phyloP scores from a whole-genome alignment of 1,140 invertebrate species.

The Pachypeltis micranthus region DNA sequence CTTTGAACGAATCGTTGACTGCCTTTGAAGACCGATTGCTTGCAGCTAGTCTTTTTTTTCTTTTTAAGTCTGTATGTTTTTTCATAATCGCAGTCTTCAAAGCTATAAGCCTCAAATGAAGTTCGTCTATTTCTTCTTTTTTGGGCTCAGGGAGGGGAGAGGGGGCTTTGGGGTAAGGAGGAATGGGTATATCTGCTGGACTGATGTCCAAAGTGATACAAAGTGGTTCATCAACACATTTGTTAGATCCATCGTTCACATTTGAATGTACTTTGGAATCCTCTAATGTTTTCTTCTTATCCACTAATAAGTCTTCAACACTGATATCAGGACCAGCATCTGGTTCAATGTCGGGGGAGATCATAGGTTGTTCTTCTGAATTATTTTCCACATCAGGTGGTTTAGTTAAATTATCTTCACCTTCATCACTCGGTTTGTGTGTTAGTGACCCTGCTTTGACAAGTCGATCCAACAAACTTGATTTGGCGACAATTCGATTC shows the following conservation, averaged over 20 bases:
- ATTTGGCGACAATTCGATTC: not conserved
- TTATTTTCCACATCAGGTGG: not conserved
- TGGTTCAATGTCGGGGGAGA: too few species aligned
- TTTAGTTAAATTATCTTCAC: too few species aligned
- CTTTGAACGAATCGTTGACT: not conserved
- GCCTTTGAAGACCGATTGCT: not conserved
- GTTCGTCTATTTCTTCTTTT: slow-evolving; percentile 14
- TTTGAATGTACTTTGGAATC: too few species aligned
- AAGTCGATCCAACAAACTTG: slow-evolving; percentile 15
- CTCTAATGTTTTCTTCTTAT: not conserved
- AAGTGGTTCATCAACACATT: too few species aligned
- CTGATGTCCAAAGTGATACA: too few species aligned
- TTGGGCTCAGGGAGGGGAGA: not conserved
- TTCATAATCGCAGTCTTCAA: slow-evolving; percentile 18
- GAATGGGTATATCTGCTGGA: not conserved
- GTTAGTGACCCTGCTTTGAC: slow-evolving; percentile 8
- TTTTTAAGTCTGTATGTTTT: not conserved
- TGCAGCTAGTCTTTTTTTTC: slow-evolving; percentile 12
- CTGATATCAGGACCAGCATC: too few species aligned
- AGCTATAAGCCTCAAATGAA: slow-evolving; percentile 10
- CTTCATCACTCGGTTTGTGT: too few species aligned
- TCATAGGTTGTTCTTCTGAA: not conserved
- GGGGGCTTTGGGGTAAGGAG: not conserved
- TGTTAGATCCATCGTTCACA: too few species aligned
- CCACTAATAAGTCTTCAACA: not conserved